Evolutionary conservation across 2,113 vertebrate genomes (phyloP).

Genomic region (Hemibagrus wyckioides): DNA sequence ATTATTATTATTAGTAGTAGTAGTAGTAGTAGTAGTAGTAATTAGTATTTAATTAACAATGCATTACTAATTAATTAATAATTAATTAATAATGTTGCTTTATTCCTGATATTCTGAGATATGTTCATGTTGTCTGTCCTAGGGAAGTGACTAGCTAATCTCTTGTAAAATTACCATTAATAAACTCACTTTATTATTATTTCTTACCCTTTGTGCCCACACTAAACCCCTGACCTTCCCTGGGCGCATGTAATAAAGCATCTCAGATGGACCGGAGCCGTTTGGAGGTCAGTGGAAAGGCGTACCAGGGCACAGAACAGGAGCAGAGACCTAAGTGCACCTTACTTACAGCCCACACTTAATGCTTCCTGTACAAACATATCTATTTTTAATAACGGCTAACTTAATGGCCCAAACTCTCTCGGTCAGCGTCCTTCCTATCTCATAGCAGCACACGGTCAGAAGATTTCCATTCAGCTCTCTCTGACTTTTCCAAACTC

Average conservation of each 20-base stretch:
- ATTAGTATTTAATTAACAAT: too few relatives aligned
- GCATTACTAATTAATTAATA: too few relatives aligned
- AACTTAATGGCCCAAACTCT: constrained; percentile 61
- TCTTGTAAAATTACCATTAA: background rate
- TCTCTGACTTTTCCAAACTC: background rate
- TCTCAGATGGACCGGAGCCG: constrained; percentile 2
- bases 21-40: too few relatives aligned
- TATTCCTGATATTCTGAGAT: background rate
- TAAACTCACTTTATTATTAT: background rate
- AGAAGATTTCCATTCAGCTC: background rate
- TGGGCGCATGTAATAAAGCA: constrained; percentile 2
- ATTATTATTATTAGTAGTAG: too few relatives aligned
- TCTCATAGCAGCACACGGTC: background rate
- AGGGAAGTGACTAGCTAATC: background rate
- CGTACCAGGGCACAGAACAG: constrained; percentile 58
- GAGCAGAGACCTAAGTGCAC: constrained; percentile 68
- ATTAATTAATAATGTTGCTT: too few relatives aligned
- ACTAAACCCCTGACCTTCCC: background rate
- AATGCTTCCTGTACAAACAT: constrained; percentile 64
- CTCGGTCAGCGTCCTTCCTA: constrained; percentile 32
- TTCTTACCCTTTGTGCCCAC: too few relatives aligned
- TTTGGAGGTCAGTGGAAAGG: background rate
- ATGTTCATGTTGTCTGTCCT: background rate
- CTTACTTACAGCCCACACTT: constrained; percentile 71
- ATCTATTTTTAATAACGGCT: constrained; percentile 64